phyloP scores from a whole-genome alignment of 2,113 vertebrate genomes.

The Triplophysa siluroides region DNA sequence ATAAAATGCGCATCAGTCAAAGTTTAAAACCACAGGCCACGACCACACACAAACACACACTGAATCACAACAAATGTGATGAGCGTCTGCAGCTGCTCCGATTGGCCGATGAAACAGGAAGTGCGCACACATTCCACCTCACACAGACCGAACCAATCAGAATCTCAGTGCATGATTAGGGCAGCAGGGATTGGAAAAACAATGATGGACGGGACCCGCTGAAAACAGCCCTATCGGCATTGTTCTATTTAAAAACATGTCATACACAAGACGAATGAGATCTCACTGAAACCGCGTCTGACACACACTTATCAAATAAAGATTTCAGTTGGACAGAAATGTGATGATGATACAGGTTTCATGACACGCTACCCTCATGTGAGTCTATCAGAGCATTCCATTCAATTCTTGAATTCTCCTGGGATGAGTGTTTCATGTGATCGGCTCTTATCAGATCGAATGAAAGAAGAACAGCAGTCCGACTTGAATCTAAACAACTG shows the following conservation, averaged over 20 bases:
- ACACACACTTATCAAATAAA: too few relatives aligned
- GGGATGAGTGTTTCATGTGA: too few relatives aligned
- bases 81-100: background rate
- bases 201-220: background rate
- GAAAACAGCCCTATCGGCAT: conserved; percentile 20
- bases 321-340: too few relatives aligned
- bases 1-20: too few relatives aligned
- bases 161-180: background rate
- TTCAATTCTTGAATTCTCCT: too few relatives aligned
- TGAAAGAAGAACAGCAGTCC: too few relatives aligned
- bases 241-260: background rate
- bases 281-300: too few relatives aligned
- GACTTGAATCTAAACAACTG: too few relatives aligned
- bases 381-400: too few relatives aligned
- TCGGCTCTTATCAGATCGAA: too few relatives aligned
- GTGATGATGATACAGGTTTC: too few relatives aligned
- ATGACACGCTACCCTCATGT: too few relatives aligned
- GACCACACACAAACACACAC: background rate
- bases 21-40: background rate
- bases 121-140: conserved; percentile 5
- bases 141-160: conserved; percentile 5
- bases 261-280: background rate
- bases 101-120: conserved; percentile 24
- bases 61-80: background rate
- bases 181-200: conserved; percentile 14